Evolutionary conservation across 2,888 invertebrate genomes (phyloP), one percentile per base, ranked within the genome.

Genomic region (Sarcophaga variegata): DNA sequence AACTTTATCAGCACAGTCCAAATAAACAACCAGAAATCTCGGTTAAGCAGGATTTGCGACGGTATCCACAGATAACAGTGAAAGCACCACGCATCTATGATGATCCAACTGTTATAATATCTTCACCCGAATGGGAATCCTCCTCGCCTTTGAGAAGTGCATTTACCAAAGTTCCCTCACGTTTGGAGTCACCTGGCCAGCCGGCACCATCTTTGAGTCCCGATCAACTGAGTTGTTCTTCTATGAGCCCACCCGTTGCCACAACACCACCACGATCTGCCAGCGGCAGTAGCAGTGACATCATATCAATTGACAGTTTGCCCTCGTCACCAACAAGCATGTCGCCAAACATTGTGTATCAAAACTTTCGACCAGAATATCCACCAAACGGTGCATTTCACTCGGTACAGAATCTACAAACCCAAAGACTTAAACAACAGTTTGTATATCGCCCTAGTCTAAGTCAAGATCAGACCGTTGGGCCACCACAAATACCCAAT

Each of bases 151-250:
- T 91, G 72, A 96, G 96, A 90, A 97, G 97, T 94, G 97, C 97
- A 10, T 97, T 97, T 90, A 97, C 97, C 1, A 97, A 97, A 94
- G 97, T 97, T 17, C 89, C 91, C 62, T 90, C 92, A 3, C 94
- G 95, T 60, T 89, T 96, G 88, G 92, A 92, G 88, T 95, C 96
- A 11, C 95, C 96, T 25, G 96, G 96, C 84, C 96, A 97, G 11
- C 89, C 89, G 8, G 89, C 90, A 87, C 95, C 96, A 1, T 96
- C 97, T 0, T 94, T 96, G 25, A 97, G 97, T 88, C 97, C 97
- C 0, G 97, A 97, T 90, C 96, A 96, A 89, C 93, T 96, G 70
- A 95, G 96, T 87, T 97, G 97, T 89, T 96, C 97, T 90, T 97
- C 97, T 62, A 94, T 97, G 85, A 97, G 97, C 91, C 97, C 97